Base-by-base conservation (phyloP, 2,797 vertebrate species). In the Sebastes hubbsi region DNA sequence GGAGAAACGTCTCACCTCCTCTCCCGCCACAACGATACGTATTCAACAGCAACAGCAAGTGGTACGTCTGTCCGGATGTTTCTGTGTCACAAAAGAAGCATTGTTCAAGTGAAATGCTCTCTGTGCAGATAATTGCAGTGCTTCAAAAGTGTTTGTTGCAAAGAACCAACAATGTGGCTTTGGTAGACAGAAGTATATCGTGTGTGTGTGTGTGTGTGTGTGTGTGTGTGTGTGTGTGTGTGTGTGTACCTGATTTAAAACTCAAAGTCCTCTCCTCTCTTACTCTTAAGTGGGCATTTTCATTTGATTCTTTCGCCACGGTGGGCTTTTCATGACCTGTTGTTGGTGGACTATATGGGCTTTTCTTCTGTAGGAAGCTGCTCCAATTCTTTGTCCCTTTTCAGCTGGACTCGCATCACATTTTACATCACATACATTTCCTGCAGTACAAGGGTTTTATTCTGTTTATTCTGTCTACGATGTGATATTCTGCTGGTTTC, bases 1-100 rank as follows among this genome's bases (percentile, higher is more conserved):
- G 98, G 97, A 99, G 95, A 98, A 98, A 93, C 98, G 98, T 81
- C 97, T 98, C 96, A 97, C 97, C 94, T 97, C 97, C 95, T 97
- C 98, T 86, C 97, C 97, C 90, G 96, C 97, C 88, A 95, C 97
- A 94, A 93, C 97, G 93, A 95, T 97, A 94, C 97, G 97, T 81
- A 92, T 96, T 78, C 98, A 97, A 91, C 97, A 97, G 91, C 97
- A 97, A 94, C 95, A 96, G 91, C 97, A 96, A 94, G 97, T 97
- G 98, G 98, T 99, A 99, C 91, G 98, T 99, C 85, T 84, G 80
- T 81, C 56, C 84, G 85, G 81, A 75, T 87, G 79, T 80, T 88
- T 92, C 82, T 80, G 86, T 80, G 76, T 91, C 84, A 5, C 54
- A 63, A 72, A 65, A 56, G 54, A 63, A 11, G 13, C 14, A 56